A percentile compares a stretch with the other conserved stretches of the same genome.
Conservation (phyloP, 23 tunicate species). For the Halocynthia roretzi region DNA sequence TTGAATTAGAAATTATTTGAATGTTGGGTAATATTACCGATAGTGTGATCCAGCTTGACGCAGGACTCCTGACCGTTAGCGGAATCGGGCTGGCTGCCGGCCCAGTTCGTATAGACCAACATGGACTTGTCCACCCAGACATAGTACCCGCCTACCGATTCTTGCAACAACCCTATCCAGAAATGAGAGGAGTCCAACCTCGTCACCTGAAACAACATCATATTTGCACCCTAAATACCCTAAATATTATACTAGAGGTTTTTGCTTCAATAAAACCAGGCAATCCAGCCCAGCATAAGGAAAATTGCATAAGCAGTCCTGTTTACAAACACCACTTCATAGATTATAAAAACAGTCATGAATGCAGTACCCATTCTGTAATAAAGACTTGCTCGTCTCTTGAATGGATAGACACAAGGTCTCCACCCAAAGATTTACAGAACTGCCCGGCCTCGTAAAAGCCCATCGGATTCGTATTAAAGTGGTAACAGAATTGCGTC, state of each 20-base stretch:
- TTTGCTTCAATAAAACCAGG: neutral
- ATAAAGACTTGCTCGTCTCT: conserved; percentile 59
- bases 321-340: neutral
- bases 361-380: conserved; percentile 30
- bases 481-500: conserved; percentile 48
- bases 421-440: conserved; percentile 47
- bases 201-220: conserved; percentile 18
- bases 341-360: no score
- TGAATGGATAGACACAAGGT: conserved; percentile 33
- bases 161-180: conserved; percentile 86
- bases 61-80: conserved; percentile 69
- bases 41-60: conserved; percentile 35
- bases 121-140: conserved; percentile 70
- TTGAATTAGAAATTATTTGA: neutral
- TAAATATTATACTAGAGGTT: neutral
- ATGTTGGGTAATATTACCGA: conserved; percentile 31
- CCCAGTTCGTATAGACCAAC: conserved; percentile 54
- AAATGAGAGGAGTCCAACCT: conserved; percentile 22
- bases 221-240: no score
- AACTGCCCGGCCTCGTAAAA: conserved; percentile 40
- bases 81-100: conserved; percentile 56
- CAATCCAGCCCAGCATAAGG: neutral
- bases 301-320: neutral
- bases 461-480: conserved; percentile 18
- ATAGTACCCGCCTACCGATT: conserved; percentile 57